These are phyloP conservation scores for Prolemur simus DNA, from an alignment of 2,113 vertebrate species.

Conservation along the genomic window DNA sequence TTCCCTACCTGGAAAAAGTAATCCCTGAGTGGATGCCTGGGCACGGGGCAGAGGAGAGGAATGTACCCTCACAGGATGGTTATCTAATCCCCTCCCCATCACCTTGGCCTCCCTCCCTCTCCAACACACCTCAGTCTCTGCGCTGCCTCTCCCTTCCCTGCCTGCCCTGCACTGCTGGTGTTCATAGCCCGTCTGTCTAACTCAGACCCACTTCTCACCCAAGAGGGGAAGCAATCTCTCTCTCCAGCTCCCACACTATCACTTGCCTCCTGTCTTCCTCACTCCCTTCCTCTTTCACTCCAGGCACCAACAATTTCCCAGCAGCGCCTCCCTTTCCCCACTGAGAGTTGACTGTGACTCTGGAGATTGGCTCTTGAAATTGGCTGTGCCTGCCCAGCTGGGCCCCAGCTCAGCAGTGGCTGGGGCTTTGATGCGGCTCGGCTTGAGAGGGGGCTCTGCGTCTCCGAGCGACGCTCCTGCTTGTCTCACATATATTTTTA, in stretches of 20 bases:
- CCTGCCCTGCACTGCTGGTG: slow-evolving; percentile 82
- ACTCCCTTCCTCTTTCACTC: slow-evolving; percentile 62
- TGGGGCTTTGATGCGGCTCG: slow-evolving; percentile 70
- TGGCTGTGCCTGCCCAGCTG: slow-evolving; percentile 76
- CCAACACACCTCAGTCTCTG: slow-evolving; percentile 86
- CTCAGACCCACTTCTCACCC: slow-evolving; percentile 82
- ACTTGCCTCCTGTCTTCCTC: slow-evolving; percentile 47
- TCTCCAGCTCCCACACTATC: slow-evolving; percentile 43
- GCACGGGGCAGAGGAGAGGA: background rate
- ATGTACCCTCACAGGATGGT: slow-evolving; percentile 62
- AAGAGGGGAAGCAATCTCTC: slow-evolving; percentile 79
- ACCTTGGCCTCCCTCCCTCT: slow-evolving; percentile 82
- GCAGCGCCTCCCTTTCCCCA: slow-evolving; percentile 76
- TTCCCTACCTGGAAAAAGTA: background rate
- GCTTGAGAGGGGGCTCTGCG: background rate
- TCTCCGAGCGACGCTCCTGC: background rate
- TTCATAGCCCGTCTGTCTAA: slow-evolving; percentile 89
- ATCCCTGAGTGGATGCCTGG: background rate
- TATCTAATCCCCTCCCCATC: slow-evolving; percentile 67
- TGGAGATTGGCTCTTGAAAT: slow-evolving; percentile 79
- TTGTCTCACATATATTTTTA: slow-evolving; percentile 14
- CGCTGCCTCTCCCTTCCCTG: slow-evolving; percentile 84
- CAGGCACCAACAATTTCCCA: slow-evolving; percentile 66
- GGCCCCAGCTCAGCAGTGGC: slow-evolving; percentile 68
- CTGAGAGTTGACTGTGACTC: slow-evolving; percentile 73